phyloP scores from a whole-genome alignment of 2,797 vertebrate genomes.

The Urosaurus nigricauda region DNA sequence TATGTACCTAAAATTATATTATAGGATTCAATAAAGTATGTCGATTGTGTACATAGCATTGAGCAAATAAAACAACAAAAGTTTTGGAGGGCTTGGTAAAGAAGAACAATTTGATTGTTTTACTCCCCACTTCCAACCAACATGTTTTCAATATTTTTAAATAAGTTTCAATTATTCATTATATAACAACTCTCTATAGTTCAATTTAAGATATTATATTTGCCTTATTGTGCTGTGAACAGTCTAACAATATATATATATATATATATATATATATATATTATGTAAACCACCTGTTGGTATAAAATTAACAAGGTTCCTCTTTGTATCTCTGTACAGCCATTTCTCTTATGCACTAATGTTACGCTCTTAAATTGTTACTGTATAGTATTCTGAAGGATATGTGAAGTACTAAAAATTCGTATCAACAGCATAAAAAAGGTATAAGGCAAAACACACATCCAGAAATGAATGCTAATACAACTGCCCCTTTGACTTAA shows the following conservation, averaged over 20 bases:
- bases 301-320: slow-evolving; percentile 42
- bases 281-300: slow-evolving; percentile 55
- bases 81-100: not conserved
- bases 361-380: not conserved
- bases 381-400: not conserved
- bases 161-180: slow-evolving; percentile 52
- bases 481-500: slow-evolving; percentile 5
- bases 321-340: slow-evolving; percentile 40
- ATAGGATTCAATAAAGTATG: not conserved
- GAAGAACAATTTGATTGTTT: not conserved
- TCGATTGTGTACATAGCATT: slow-evolving; percentile 22
- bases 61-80: slow-evolving; percentile 39
- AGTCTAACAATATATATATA: slow-evolving; percentile 60
- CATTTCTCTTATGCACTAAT: slow-evolving; percentile 54
- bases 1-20: not conserved
- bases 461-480: slow-evolving; percentile 22
- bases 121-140: slow-evolving; percentile 33
- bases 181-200: slow-evolving; percentile 46
- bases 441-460: not conserved
- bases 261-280: too few relatives aligned
- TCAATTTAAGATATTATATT: slow-evolving; percentile 32
- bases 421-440: slow-evolving; percentile 3
- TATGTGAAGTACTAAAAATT: slow-evolving; percentile 10
- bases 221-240: slow-evolving; percentile 3
- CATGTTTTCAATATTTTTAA: slow-evolving; percentile 43